A percentile compares a stretch with the other conserved stretches of the same genome.
phyloP scores from a whole-genome alignment of 2,888 invertebrate genomes.

The Lydus trimaculatus region DNA sequence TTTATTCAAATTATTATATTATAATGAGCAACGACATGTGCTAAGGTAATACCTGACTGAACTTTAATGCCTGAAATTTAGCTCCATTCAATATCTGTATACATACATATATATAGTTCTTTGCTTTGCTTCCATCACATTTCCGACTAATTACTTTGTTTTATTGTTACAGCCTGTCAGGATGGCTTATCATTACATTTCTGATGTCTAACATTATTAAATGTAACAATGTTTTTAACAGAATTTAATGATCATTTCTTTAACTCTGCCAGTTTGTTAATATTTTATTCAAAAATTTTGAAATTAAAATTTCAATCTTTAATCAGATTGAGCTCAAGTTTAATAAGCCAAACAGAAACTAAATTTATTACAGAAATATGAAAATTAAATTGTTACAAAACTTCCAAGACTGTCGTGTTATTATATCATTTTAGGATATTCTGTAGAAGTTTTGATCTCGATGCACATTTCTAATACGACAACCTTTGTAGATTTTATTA shows the following conservation, averaged over 20 bases:
- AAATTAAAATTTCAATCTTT: neutral
- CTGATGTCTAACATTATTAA: neutral
- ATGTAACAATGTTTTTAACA: neutral
- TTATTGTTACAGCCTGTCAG: neutral
- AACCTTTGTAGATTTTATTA: no score
- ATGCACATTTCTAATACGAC: no score
- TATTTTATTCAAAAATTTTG: neutral
- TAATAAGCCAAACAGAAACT: neutral
- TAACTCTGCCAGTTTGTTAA: neutral
- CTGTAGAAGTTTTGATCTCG: conserved; percentile 23
- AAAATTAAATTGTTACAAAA: conserved; percentile 10
- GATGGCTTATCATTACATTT: neutral
- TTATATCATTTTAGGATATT: conserved; percentile 17
- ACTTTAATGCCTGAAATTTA: conserved; percentile 9
- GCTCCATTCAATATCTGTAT: neutral
- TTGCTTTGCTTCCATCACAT: neutral
- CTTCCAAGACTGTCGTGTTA: neutral
- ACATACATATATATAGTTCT: neutral
- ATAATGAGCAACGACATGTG: conserved; percentile 29
- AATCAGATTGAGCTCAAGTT: neutral
- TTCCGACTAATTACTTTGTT: neutral
- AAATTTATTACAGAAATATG: neutral
- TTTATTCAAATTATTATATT: conserved; percentile 30
- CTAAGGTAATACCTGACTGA: conserved; percentile 28
- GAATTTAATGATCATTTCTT: neutral